Percentiles rank a stretch among this genome's conserved stretches.
phyloP scores from a whole-genome alignment of 2,888 invertebrate species.

The Bruchidius siliquastri region DNA sequence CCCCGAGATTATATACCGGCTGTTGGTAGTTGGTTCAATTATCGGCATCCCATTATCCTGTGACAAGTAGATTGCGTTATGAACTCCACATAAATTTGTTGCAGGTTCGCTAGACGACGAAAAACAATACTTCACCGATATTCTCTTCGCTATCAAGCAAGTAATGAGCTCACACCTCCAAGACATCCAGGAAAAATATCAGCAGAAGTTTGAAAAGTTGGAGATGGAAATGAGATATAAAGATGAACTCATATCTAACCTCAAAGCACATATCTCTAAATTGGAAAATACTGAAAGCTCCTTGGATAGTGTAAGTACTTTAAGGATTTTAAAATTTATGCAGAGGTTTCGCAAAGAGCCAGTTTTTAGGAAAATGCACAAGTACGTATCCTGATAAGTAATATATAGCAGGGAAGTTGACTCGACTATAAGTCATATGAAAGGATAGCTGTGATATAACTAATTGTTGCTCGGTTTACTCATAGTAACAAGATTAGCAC shows the following conservation, averaged over 20 bases:
- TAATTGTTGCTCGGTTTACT: too few species aligned
- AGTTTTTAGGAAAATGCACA: too few species aligned
- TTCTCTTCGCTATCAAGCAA: constrained; percentile 72
- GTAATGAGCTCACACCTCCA: constrained; percentile 72
- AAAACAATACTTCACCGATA: constrained; percentile 77
- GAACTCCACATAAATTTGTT: too few species aligned
- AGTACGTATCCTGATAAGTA: too few species aligned
- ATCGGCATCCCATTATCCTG: too few species aligned
- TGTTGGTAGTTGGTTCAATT: too few species aligned
- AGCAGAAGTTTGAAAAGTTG: constrained; percentile 67
- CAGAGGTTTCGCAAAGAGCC: neutral
- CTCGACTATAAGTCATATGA: too few species aligned
- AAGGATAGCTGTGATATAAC: too few species aligned
- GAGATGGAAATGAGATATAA: constrained; percentile 76
- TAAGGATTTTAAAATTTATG: neutral
- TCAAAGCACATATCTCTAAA: constrained; percentile 68
- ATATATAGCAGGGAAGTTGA: too few species aligned
- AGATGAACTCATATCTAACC: constrained; percentile 74
- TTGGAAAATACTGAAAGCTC: constrained; percentile 52
- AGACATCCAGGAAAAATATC: constrained; percentile 67
- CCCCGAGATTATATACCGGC: too few species aligned
- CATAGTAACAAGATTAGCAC: neutral
- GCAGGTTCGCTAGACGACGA: constrained; percentile 61
- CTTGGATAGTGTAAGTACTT: constrained; percentile 30
- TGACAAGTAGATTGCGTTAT: too few species aligned